A percentile compares a stretch with the other conserved stretches of the same genome.
phyloP scores from a whole-genome alignment of 2,113 vertebrate species.

The Mastomys natalensis region DNA sequence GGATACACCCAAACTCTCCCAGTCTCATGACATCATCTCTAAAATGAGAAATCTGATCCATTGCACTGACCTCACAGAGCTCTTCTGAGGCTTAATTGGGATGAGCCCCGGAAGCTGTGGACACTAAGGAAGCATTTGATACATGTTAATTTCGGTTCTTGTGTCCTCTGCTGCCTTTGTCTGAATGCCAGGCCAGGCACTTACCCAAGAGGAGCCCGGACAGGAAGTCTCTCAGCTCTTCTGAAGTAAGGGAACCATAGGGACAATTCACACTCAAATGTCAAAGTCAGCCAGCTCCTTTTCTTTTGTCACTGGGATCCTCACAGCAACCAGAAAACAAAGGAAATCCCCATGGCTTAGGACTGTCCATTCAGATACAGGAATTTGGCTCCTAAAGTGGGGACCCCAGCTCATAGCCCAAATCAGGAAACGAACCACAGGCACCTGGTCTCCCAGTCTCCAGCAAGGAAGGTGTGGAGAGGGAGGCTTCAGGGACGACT shows the following conservation, averaged over 20 bases:
- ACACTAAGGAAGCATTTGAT: not conserved
- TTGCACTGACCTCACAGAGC: constrained; percentile 67
- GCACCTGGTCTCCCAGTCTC: not conserved
- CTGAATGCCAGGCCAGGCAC: not conserved
- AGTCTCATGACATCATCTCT: constrained; percentile 69
- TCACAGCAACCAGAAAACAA: not conserved
- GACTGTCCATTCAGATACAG: not conserved
- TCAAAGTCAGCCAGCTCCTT: not conserved
- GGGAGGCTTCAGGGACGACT: not conserved
- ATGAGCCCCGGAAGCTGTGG: constrained; percentile 27
- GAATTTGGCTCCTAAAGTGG: not conserved
- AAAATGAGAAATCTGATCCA: constrained; percentile 66
- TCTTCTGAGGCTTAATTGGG: constrained; percentile 53
- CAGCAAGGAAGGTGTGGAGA: not conserved
- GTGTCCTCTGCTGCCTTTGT: not conserved
- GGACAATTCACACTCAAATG: not conserved
- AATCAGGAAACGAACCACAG: not conserved
- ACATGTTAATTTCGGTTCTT: not conserved
- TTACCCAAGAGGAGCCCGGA: not conserved
- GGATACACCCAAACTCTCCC: not conserved
- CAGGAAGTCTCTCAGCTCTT: not conserved
- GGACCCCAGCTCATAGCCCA: not conserved
- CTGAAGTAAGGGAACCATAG: not conserved
- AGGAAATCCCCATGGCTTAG: not conserved
- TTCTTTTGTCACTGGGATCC: not conserved